phyloP scores from a whole-genome alignment of 2,113 vertebrate genomes.

The Sclerurus mexicanus region DNA sequence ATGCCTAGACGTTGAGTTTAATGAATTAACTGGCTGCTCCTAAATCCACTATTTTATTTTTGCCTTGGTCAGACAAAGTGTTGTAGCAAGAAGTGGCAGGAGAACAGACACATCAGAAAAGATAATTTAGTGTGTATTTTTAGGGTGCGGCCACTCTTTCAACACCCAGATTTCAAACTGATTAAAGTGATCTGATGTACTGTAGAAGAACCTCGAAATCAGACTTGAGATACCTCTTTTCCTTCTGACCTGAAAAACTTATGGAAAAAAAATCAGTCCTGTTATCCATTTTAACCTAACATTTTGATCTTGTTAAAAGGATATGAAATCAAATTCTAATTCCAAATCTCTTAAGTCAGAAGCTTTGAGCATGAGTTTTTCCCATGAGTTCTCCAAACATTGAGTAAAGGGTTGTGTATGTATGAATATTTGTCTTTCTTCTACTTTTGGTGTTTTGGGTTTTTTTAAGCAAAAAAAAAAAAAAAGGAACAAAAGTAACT shows the following conservation, averaged over 20 bases:
- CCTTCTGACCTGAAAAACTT: neutral
- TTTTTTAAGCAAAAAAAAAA: neutral
- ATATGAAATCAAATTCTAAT: neutral
- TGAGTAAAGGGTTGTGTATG: neutral
- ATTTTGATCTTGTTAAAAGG: neutral
- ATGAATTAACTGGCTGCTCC: neutral
- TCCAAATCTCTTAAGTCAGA: neutral
- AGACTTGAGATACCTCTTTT: neutral
- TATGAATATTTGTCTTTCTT: neutral
- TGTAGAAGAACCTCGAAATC: neutral
- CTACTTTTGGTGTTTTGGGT: too few relatives aligned
- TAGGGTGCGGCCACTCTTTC: neutral
- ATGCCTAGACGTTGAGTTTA: neutral
- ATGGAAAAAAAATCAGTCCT: accelerated
- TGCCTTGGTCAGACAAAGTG: neutral
- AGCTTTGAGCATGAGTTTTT: neutral
- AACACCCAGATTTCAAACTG: neutral
- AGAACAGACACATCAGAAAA: neutral
- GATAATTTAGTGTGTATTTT: neutral
- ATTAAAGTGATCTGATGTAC: neutral
- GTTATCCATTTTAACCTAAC: neutral
- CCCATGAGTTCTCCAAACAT: neutral
- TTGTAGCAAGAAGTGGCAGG: neutral
- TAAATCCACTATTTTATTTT: neutral
- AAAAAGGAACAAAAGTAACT: neutral